These are phyloP conservation scores for Ecliptopera silaceata DNA, from an alignment of 2,888 invertebrate genomes.

Conservation along the genomic window DNA sequence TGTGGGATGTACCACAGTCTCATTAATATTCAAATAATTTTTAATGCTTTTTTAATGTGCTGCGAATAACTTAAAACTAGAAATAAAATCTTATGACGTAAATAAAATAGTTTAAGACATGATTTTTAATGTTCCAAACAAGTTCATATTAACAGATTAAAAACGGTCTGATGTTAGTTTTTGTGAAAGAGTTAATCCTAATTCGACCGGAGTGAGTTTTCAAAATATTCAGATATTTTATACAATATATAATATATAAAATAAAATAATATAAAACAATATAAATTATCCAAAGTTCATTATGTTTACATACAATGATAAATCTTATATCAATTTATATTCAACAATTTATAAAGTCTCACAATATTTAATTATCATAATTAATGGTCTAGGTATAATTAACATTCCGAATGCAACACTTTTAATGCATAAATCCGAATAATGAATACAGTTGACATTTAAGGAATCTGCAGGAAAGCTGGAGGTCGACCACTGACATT, in stretches of 20 bases:
- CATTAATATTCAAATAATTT: background rate
- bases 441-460: slow-evolving; percentile 54
- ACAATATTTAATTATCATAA: background rate
- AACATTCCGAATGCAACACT: slow-evolving; percentile 17
- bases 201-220: background rate
- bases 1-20: background rate
- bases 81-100: background rate
- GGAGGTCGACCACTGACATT: slow-evolving; percentile 55
- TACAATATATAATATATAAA: no score
- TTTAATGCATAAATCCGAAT: slow-evolving; percentile 23
- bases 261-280: no score
- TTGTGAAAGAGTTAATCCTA: no score
- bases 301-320: no score
- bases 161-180: no score
- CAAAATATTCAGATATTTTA: no score
- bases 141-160: no score
- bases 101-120: background rate
- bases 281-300: no score
- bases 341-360: no score
- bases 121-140: background rate
- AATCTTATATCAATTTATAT: no score
- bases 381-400: background rate
- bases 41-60: background rate
- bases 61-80: background rate
- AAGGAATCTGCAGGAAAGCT: slow-evolving; percentile 55